Evolutionary conservation across 1,140 invertebrate species (phyloP).

Genomic region (Drosophila lacteicornis): DNA sequence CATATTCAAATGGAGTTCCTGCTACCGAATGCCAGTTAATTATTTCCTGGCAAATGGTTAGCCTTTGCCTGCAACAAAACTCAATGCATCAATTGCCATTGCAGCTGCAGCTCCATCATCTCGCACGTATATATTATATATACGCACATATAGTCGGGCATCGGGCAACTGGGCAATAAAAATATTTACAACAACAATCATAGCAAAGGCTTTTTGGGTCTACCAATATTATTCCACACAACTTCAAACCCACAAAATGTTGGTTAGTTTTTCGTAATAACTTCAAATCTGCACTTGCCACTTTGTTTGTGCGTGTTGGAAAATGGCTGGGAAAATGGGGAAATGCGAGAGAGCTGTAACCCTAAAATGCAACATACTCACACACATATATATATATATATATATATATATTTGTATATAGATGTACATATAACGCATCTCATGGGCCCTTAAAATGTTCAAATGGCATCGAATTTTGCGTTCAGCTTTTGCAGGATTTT

Average conservation of each 20-base stretch:
- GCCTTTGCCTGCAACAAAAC: conserved; percentile 20
- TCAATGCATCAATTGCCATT: conserved; percentile 46
- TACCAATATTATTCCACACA: conserved; percentile 85
- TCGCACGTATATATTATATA: not conserved
- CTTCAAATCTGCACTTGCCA: conserved; percentile 85
- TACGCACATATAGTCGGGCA: not conserved
- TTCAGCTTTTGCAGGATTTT: conserved; percentile 21
- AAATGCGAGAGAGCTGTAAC: conserved; percentile 17
- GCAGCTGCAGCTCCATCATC: conserved; percentile 41
- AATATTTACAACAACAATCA: conserved; percentile 70
- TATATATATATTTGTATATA: not conserved
- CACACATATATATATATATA: not conserved
- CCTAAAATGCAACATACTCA: conserved; percentile 48
- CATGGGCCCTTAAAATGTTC: conserved; percentile 51
- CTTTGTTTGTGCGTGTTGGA: conserved; percentile 49
- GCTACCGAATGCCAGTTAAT: conserved; percentile 30
- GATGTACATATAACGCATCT: conserved; percentile 6
- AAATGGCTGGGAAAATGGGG: conserved; percentile 1
- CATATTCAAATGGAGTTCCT: conserved; percentile 26
- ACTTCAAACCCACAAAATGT: conserved; percentile 85
- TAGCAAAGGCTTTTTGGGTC: conserved; percentile 80
- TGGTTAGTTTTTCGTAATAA: conserved; percentile 85
- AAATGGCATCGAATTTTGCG: conserved; percentile 68
- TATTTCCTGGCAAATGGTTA: conserved; percentile 38
- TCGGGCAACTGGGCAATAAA: conserved; percentile 51